These are phyloP conservation scores for Dunckerocampus dactyliophorus DNA, from an alignment of 2,113 vertebrate species.

Conservation along the genomic window DNA sequence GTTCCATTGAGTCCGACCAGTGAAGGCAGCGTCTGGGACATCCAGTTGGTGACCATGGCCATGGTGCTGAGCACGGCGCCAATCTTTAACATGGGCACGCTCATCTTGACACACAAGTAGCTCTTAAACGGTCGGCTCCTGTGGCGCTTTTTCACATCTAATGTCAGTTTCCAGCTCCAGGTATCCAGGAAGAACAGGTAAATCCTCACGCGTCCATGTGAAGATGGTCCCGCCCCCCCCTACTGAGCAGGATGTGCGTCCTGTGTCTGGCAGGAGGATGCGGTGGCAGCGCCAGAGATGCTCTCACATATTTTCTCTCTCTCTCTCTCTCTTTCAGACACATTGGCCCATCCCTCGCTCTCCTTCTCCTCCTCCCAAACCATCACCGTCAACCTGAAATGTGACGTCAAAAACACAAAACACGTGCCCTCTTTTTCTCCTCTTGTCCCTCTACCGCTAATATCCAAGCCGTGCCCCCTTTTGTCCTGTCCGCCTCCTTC, in stretches of 20 bases:
- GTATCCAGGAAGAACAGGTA: background rate
- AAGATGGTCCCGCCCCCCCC: conserved; percentile 10
- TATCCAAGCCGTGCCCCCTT: background rate
- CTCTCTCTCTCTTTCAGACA: conserved; percentile 3
- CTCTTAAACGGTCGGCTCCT: conserved; percentile 29
- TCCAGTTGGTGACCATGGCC: conserved; percentile 96
- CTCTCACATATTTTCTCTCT: conserved; percentile 47
- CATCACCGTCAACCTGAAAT: background rate
- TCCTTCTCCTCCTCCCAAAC: conserved; percentile 7
- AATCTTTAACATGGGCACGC: conserved; percentile 86
- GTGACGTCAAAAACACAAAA: background rate
- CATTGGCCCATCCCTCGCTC: conserved; percentile 28
- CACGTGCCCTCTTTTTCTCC: conserved; percentile 1
- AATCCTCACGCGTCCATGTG: conserved; percentile 15
- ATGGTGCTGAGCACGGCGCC: conserved; percentile 91
- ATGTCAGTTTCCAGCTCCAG: background rate
- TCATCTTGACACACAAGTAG: conserved; percentile 71
- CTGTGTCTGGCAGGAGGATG: conserved; percentile 44
- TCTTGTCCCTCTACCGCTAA: background rate
- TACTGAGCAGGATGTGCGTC: conserved; percentile 16
- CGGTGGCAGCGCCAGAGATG: conserved; percentile 30
- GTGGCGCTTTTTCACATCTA: too few relatives aligned
- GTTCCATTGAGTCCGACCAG: conserved; percentile 87
- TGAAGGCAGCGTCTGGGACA: conserved; percentile 92
- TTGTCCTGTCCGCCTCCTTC: background rate